Base-by-base conservation (phyloP, 2,888 invertebrate species). In the Apamea anceps region DNA sequence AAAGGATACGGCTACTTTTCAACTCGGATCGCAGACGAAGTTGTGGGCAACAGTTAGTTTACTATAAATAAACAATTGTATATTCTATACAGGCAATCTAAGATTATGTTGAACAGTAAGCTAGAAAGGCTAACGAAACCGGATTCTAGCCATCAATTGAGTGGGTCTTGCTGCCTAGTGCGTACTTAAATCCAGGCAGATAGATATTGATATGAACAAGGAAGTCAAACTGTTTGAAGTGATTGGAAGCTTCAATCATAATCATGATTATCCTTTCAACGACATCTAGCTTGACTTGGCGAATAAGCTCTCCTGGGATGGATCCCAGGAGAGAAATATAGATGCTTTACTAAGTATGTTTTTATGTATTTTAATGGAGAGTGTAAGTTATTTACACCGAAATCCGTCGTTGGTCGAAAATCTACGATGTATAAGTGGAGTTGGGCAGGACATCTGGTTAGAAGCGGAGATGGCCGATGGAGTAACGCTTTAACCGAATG, bases 191-290 rank as follows among this genome's bases (percentile, higher is more conserved):
- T 72, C 67, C 57, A 63, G 42, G 15, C 68, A 85, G 42, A 42
- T 32, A 66, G 32, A 37, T 51, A 60, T 85, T 60, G 18, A 66
- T 66, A 60, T 37, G 60, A 80, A 85, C 60, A 21, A 82, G 81
- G 85, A 80, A 82, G 57, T 80, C 28, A 15, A 37, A 37, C 71
- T 37, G 42, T 45, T 65, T 60, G 37, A 84, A 62, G 25, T 70
- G 45, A 65, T 65, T 71, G 68, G 57, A 80, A 62, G 28, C 54
- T 73, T 85, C 80, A 70, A 85, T 85, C 82, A 73, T 71, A 80
- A 80, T 80, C 51, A 80, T 60, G 25, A 68, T 45, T 65, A 57
- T 32, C 67, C 67, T 62, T 62, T 67, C 45, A 62, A 51, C 25
- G 15, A 37, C 8, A 51, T 71, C 25, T 45, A 2, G 13, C n/a